A percentile compares a stretch with the other conserved stretches of the same genome.
Conservation (phyloP, 1,140 invertebrate species). For the Ptiloglossa arizonensis region DNA sequence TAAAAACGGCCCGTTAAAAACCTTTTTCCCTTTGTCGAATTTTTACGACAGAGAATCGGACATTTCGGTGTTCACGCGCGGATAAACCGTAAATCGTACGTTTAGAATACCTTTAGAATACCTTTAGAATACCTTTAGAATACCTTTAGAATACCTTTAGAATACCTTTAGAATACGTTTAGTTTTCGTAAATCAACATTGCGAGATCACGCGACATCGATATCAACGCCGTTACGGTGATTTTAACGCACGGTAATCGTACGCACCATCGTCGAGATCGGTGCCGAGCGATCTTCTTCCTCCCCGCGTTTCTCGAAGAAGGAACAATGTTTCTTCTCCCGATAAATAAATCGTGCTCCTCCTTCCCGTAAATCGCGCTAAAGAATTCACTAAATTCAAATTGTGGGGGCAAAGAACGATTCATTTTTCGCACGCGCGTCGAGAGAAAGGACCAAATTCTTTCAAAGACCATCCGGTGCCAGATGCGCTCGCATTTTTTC, state of each 20-base stretch:
- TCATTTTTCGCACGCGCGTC: not conserved
- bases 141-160: no score
- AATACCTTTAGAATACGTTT: no score
- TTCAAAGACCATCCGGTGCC: slow-evolving; percentile 20
- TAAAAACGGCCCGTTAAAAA: no score
- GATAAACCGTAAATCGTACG: not conserved
- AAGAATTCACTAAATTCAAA: slow-evolving; percentile 16
- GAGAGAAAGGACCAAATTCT: not conserved
- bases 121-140: no score
- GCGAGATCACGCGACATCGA: no score
- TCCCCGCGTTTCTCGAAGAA: not conserved
- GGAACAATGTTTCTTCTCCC: not conserved
- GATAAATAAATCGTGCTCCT: slow-evolving; percentile 6
- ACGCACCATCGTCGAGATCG: no score
- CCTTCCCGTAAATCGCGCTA: slow-evolving; percentile 8
- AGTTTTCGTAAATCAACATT: no score
- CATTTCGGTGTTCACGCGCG: not conserved
- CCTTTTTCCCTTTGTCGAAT: no score
- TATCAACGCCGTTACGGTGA: no score
- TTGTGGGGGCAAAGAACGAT: slow-evolving; percentile 2
- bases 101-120: no score
- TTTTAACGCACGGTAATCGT: no score
- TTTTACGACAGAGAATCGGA: no score
- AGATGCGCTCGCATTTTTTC: slow-evolving; percentile 16
- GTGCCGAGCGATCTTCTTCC: not conserved